Evolutionary conservation across 2,797 vertebrate genomes (phyloP), one percentile per base, ranked within the genome.

Genomic region (Sebastes dallii): DNA sequence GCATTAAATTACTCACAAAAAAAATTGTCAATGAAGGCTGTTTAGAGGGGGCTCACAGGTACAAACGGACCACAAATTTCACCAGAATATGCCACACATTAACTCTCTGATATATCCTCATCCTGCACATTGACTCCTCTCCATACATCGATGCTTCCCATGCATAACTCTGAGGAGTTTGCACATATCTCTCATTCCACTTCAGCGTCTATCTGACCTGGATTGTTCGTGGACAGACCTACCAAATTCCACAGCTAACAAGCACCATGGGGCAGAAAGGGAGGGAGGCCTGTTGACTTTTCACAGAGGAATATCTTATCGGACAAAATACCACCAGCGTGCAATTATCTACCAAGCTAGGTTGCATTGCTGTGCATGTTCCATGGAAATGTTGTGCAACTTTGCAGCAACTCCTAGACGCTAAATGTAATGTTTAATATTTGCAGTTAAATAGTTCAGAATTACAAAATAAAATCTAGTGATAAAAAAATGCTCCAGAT

Each of bases 171-270:
- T 20, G 8, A 36, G 64, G 64, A 66, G 8, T 85, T 75, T 84
- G 11, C 46, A 77, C 69, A 81, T 85, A 71, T 84, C 71, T 91
- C 42, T 82, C 86, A 76, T 90, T 88, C 78, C 79, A 55, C 50
- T 76, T 82, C 72, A 79, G 77, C 61, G 32, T 85, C 73, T 80
- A 74, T 87, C 81, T 91, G 88, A 85, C 79, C 67, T 65, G 62
- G 75, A 86, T 70, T 77, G 83, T 83, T 65, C 55, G 25, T 18
- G 30, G 70, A 82, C 80, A 81, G 84, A 82, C 84, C 50, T 76
- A 52, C 54, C 46, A 58, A 89, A 95, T 93, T 93, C 91, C 88
- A 68, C 66, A 75, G 72, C 76, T 92, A 92, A 94, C 86, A 86
- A 89, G 83, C 75, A 73, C 86, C 89, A 61, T 30, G 25, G 87